Conservation (phyloP, 2,888 invertebrate genomes). For the Kuschelorhynchus macadamiae region DNA sequence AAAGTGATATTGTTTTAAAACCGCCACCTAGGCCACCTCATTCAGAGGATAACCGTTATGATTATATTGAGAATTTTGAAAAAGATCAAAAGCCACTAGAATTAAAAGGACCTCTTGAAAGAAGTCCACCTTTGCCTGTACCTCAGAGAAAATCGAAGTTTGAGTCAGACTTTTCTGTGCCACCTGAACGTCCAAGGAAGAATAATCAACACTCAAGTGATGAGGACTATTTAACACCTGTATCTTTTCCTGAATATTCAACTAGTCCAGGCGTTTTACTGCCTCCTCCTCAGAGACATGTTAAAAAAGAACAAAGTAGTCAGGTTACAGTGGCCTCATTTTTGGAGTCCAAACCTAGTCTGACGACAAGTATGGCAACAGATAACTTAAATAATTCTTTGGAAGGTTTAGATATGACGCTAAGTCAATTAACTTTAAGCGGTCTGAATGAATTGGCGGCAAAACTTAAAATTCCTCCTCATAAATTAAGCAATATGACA, state of each 20-base stretch:
- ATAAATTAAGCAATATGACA: conserved; percentile 87
- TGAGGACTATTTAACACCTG: conserved; percentile 80
- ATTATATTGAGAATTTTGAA: conserved; percentile 71
- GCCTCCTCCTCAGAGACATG: conserved; percentile 69
- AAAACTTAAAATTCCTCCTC: conserved; percentile 82
- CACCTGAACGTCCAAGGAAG: conserved; percentile 67
- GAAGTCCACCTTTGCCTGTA: conserved; percentile 75
- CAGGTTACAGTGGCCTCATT: conserved; percentile 53
- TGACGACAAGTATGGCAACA: conserved; percentile 57
- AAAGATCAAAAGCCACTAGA: conserved; percentile 60
- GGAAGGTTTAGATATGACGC: conserved; percentile 80
- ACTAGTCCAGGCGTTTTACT: conserved; percentile 65
- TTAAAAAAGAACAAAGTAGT: conserved; percentile 55
- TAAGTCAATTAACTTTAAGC: conserved; percentile 85
- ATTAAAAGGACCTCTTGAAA: conserved; percentile 56
- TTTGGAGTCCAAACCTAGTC: conserved; percentile 59
- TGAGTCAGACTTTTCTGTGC: conserved; percentile 67
- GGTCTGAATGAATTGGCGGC: conserved; percentile 85
- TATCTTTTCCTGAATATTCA: conserved; percentile 58
- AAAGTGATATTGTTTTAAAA: conserved; percentile 73
- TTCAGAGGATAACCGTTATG: conserved; percentile 72
- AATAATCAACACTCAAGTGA: conserved; percentile 62
- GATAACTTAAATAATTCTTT: conserved; percentile 64
- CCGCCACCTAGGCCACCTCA: conserved; percentile 78
- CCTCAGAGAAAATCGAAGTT: conserved; percentile 72